Evolutionary conservation across 1,140 invertebrate species (phyloP).

Genomic region (Listronotus oregonensis): DNA sequence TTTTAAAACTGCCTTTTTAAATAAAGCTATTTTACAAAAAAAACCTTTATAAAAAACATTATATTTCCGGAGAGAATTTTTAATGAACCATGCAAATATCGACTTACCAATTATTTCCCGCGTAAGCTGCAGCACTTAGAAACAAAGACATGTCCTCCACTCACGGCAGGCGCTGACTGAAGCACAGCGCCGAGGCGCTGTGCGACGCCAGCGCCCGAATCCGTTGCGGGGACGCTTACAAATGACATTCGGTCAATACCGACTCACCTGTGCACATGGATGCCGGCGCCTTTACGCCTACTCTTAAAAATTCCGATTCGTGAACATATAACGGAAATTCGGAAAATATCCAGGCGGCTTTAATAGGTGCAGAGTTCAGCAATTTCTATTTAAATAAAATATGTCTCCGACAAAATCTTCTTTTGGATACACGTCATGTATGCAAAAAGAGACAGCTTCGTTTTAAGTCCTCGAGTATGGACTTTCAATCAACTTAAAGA

Average conservation of each 20-base stretch:
- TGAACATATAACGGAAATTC: slow-evolving; percentile 4
- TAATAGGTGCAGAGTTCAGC: too few relatives aligned
- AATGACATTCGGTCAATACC: slow-evolving; percentile 55
- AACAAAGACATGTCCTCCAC: slow-evolving; percentile 54
- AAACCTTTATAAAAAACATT: not conserved
- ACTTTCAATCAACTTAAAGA: too few relatives aligned
- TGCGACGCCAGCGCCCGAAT: slow-evolving; percentile 52
- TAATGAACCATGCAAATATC: slow-evolving; percentile 6
- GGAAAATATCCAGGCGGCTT: too few relatives aligned
- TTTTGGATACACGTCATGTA: too few relatives aligned
- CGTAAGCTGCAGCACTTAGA: slow-evolving; percentile 44
- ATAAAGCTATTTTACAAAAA: too few relatives aligned
- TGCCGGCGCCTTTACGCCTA: slow-evolving; percentile 36
- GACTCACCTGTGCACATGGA: slow-evolving; percentile 40
- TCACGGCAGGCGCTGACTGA: slow-evolving; percentile 52
- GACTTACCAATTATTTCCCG: slow-evolving; percentile 52
- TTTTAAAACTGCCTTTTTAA: too few relatives aligned
- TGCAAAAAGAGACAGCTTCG: too few relatives aligned
- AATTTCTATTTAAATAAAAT: too few relatives aligned
- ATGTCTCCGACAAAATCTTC: too few relatives aligned
- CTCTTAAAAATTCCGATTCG: slow-evolving; percentile 33
- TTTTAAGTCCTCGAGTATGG: too few relatives aligned
- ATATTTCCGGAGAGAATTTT: not conserved
- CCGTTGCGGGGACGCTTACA: slow-evolving; percentile 50
- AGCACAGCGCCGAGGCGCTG: slow-evolving; percentile 48